Percentiles rank a stretch among this genome's conserved stretches.
Conservation (phyloP, 2,113 vertebrate genomes). For the Saguinus midas region DNA sequence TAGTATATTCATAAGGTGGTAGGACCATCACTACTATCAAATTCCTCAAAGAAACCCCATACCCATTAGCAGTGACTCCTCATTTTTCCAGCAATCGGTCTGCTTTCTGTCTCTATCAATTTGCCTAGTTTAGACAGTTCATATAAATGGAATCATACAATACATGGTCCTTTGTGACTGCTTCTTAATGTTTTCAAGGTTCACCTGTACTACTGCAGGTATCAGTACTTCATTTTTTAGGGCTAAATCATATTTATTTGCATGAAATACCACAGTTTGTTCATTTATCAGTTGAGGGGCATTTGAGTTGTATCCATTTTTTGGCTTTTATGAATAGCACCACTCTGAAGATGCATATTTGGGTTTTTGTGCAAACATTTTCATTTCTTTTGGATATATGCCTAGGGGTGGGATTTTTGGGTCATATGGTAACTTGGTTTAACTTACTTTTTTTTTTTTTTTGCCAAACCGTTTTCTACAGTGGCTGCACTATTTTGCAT, state of each 20-base stretch:
- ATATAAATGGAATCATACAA: neutral
- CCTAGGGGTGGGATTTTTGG: neutral
- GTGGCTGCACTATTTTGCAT: neutral
- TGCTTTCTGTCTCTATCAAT: neutral
- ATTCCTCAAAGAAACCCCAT: neutral
- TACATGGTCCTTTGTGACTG: neutral
- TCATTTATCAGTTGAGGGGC: neutral
- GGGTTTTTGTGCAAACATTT: neutral
- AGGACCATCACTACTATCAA: neutral
- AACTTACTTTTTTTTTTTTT: neutral
- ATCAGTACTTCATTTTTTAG: neutral
- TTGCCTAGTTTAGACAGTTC: neutral
- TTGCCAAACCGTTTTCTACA: neutral
- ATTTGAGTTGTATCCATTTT: neutral
- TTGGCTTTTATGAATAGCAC: neutral
- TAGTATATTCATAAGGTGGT: neutral
- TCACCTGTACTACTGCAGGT: neutral
- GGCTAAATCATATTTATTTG: neutral
- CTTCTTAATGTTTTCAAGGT: neutral
- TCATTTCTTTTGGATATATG: neutral
- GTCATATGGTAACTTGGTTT: neutral
- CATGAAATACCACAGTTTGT: neutral
- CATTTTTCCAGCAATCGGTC: neutral
- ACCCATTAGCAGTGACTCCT: neutral
- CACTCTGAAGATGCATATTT: rapidly evolving